Base-by-base conservation (phyloP, 2,113 vertebrate genomes). In the Coracopsis vasa region DNA sequence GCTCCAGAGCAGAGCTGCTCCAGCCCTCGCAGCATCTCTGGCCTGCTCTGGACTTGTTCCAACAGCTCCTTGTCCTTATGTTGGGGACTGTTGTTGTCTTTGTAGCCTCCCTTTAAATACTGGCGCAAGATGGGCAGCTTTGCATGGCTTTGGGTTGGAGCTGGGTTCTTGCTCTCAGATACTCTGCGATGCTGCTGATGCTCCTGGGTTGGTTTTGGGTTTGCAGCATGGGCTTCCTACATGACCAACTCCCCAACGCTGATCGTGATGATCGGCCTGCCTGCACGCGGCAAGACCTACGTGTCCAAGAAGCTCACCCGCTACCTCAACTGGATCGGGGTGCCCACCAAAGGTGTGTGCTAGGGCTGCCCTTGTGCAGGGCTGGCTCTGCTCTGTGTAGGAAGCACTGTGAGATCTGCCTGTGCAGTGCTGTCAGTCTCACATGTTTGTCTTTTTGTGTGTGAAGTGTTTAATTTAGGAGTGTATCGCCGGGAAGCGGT, bases 241-340 rank as follows among this genome's bases (percentile, higher is more conserved):
- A 99, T 99, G 99, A 99, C 99, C 83, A 99, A 99, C 91, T 99
- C 99, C 2, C 99, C 99, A 1, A 99, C 99, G 3, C 92, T 99
- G 95, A 99, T 99, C 37, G 99, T 99, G 64, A 99, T 99, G 99
- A 99, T 99, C 11, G 99, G 99, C 35, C 98, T 99, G 50, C 99
- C 99, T 0, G 99, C 99, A 1, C 98, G 99, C 33, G 98, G 98
- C 82, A 98, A 99, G 97, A 99, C 99, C 25, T 99, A 99, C 37
- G 98, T 99, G 97, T 99, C 99, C 42, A 99, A 99, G 98, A 99
- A 99, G 90, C 98, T 99, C 92, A 99, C 99, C 4, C 99, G 99
- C 54, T 99, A 99, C 97, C 99, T 99, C 97, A 99, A 99, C 97
- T 99, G 99, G 99, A 99, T 99, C 39, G 99, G 99, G 56, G 99